Conservation (phyloP, 2,797 vertebrate species). For the Platyrinchus mystaceus region DNA sequence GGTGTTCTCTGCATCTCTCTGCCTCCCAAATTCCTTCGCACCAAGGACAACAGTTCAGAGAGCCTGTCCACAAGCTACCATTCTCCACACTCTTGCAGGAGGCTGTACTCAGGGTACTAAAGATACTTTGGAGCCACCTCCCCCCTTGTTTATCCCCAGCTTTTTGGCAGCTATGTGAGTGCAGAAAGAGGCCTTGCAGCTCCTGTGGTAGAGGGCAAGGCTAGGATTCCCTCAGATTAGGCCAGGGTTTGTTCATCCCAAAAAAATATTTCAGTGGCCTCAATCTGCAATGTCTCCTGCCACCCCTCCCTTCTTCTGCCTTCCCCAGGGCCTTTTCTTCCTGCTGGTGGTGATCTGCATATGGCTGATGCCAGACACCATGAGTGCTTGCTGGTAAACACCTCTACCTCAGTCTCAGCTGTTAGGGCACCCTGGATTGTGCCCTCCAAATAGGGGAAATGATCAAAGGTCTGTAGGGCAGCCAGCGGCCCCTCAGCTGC, state of each 20-base stretch:
- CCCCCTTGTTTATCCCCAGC: not conserved
- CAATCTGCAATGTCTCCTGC: not conserved
- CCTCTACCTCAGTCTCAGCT: not conserved
- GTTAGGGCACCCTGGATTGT: not conserved
- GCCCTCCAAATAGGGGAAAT: not conserved
- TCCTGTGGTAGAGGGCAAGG: not conserved
- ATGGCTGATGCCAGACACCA: not conserved
- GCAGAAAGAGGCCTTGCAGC: not conserved
- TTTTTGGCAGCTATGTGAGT: not conserved
- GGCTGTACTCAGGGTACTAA: not conserved
- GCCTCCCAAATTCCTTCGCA: not conserved
- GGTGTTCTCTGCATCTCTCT: not conserved
- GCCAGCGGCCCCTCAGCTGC: not conserved
- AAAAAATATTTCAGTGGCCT: not conserved
- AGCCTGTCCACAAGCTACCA: not conserved
- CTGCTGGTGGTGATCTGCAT: not conserved
- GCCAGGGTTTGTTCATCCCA: not conserved
- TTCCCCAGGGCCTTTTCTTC: not conserved
- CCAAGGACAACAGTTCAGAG: not conserved
- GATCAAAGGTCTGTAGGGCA: not conserved
- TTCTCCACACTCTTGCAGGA: not conserved
- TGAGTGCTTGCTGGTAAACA: not conserved
- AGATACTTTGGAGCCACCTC: not conserved
- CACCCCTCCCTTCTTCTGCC: not conserved
- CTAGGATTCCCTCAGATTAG: not conserved